Conservation (phyloP, 1,140 invertebrate genomes). For the Ridgeia piscesae region DNA sequence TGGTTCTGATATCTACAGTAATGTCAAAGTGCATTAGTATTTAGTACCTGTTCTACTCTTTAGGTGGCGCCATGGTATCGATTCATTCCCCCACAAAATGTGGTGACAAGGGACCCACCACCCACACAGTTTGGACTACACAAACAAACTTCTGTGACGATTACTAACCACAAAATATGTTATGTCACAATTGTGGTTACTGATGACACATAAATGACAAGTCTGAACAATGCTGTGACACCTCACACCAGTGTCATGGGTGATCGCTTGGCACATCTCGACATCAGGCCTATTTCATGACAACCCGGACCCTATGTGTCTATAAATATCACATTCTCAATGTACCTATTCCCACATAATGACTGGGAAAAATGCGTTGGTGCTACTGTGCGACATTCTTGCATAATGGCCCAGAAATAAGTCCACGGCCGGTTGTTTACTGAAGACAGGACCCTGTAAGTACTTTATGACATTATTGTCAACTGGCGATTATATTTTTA, state of each 20-base stretch:
- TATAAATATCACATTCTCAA: background rate
- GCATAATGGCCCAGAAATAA: background rate
- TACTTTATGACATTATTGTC: background rate
- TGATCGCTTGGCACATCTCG: background rate
- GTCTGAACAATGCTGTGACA: background rate
- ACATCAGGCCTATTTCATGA: constrained; percentile 8
- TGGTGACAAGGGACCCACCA: too few relatives aligned
- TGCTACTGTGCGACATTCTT: background rate
- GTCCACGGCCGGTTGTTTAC: background rate
- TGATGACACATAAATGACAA: background rate
- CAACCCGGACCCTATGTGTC: background rate
- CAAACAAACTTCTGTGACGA: too few relatives aligned
- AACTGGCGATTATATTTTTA: background rate
- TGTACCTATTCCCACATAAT: background rate
- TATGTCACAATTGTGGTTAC: background rate
- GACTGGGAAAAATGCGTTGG: background rate
- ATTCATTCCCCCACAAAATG: too few relatives aligned
- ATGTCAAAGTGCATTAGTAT: too few relatives aligned
- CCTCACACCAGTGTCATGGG: background rate
- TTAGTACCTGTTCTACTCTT: too few relatives aligned
- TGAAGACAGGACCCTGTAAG: background rate
- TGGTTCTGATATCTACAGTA: too few relatives aligned
- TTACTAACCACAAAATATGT: background rate
- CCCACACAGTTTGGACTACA: too few relatives aligned
- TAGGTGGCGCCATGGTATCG: too few relatives aligned